Evolutionary conservation across 2,797 vertebrate genomes (phyloP), one percentile per base, ranked within the genome.

Genomic region (Leptatherina wallacei): DNA sequence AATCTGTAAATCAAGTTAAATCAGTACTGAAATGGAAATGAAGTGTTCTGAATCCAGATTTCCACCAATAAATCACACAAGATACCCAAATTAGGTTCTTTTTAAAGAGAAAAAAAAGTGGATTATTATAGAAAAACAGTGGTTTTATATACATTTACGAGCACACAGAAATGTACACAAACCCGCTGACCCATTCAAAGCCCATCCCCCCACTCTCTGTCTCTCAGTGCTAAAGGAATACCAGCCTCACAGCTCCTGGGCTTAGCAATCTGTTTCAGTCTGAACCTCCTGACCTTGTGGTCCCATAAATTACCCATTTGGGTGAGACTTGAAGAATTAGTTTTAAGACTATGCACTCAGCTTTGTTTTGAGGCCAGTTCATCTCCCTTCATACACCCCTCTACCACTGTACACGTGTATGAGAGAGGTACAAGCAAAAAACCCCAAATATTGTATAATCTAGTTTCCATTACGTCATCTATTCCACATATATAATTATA

Each of bases 181-280:
- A 90, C 90, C 75, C 81, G 49, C 4, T 92, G 89, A 93, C 84
- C 88, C 75, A 57, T 78, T 77, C 58, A 67, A 68, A 78, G 29
- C 65, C 83, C 85, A 68, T 72, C 81, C 83, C 24, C 79, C 87
- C 36, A 0, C 72, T 44, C 78, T 47, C 55, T 38, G 55, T 67
- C 77, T 69, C 65, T 76, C 74, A 82, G 73, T 71, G 69, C 75
- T 70, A 29, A 42, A 90, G 78, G 83, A 83, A 87, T 80, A 89
- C 66, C 75, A 71, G 67, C 74, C 85, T 77, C 71, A 74, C 36
- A 7, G 71, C 71, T 86, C 79, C 65, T 74, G 29, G 61, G 75
- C 71, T 88, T 76, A 80, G 71, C 87, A 90, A 87, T 87, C 83
- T 90, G 88, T 87, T 84, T 86, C 85, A 73, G 75, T 65, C 20